Evolutionary conservation across 1,140 invertebrate genomes (phyloP), one percentile per base, ranked within the genome.

Genomic region (Chironomus striatipennis): DNA sequence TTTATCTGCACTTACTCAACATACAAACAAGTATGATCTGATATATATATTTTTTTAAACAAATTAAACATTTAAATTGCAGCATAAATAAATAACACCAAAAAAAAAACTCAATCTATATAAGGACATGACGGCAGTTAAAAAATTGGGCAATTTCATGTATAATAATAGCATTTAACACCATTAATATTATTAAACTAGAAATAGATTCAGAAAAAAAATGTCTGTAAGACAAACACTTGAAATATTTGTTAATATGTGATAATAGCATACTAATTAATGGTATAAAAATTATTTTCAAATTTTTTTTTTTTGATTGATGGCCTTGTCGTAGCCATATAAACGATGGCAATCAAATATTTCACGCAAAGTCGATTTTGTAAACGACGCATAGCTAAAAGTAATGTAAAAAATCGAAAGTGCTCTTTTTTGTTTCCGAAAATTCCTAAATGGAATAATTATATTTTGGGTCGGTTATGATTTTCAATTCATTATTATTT

Each of bases 231-330:
- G 47, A n/a, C 47, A 57, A n/a, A 34, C 24, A 34, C 24, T 2
- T 34, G 24, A 34, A 34, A 34, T 34, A 34, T 57, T 57, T 57
- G n/a, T 57, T 57, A 57, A 57, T 57, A 57, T 57, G 47, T 57
- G 47, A 57, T 57, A 57, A 57, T 57, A 57, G 47, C 47, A n/a
- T 15, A 57, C 47, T 57, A 57, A 57, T 57, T 57, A 57, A 57
- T 57, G 47, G 24, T 34, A 34, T 34, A 34, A 57, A 57, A 57
- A 15, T n/a, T 15, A 15, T 57, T 57, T 47, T 34, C 5, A 34
- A 34, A 34, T 34, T 34, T 34, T 34, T 34, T 34, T 2, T 34
- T 2, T 57, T 57, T 57, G 47, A 57, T 57, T 57, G 47, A 57
- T 57, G 47, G 15, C 47, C 47, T 57, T 57, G 24, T 34, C 24